Conservation (phyloP, 2,113 vertebrate species). For the Colossoma macropomum region DNA sequence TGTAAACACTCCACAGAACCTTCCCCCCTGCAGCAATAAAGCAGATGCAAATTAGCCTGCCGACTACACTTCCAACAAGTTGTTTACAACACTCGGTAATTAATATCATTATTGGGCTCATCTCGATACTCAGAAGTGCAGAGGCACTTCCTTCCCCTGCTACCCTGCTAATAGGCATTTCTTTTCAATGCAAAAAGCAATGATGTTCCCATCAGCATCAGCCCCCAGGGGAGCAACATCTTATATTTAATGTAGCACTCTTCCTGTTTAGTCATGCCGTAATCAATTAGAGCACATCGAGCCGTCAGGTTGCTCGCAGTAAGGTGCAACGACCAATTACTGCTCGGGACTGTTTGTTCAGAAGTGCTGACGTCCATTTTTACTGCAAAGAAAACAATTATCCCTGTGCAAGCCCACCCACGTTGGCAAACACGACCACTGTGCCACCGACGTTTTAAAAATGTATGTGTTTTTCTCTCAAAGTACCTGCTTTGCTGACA, state of each 20-base stretch:
- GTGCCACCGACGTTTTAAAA: conserved; percentile 55
- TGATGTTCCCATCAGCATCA: conserved; percentile 4
- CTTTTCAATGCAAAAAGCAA: not conserved
- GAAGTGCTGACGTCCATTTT: conserved; percentile 40
- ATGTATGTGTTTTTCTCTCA: conserved; percentile 55
- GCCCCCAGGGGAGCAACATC: conserved; percentile 29
- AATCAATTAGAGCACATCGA: conserved; percentile 39
- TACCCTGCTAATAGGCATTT: conserved; percentile 29
- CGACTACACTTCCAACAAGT: conserved; percentile 10
- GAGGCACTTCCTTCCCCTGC: not conserved
- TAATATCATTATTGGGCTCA: conserved; percentile 20
- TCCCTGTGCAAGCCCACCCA: conserved; percentile 17
- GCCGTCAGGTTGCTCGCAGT: conserved; percentile 1
- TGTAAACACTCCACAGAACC: not conserved
- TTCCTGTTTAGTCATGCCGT: conserved; percentile 22
- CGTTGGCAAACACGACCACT: conserved; percentile 42
- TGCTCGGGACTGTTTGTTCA: conserved; percentile 16
- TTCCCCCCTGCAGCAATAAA: conserved; percentile 1
- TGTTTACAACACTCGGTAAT: conserved; percentile 41
- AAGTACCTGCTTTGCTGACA: conserved; percentile 59
- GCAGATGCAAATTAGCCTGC: conserved; percentile 28
- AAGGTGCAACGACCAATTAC: conserved; percentile 33
- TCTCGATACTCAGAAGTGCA: conserved; percentile 27
- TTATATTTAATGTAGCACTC: conserved; percentile 45
- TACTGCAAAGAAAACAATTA: conserved; percentile 50